Conservation (phyloP, 1,140 invertebrate species). For the Calosoma granatense region DNA sequence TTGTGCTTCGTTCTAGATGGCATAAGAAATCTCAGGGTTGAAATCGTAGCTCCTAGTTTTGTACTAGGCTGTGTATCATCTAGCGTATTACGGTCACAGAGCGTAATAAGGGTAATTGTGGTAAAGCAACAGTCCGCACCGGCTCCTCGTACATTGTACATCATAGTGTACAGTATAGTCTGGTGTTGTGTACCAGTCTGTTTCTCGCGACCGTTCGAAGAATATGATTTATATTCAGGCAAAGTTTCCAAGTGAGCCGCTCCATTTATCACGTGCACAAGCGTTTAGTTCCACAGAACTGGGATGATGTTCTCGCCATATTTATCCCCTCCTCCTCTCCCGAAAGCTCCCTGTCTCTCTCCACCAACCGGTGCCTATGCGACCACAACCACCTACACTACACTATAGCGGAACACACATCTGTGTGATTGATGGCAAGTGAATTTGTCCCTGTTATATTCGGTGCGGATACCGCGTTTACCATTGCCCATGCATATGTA, state of each 20-base stretch:
- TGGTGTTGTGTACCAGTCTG: no score
- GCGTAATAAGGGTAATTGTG: no score
- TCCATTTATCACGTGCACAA: constrained; percentile 1
- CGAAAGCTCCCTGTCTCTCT: no score
- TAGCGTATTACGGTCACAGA: no score
- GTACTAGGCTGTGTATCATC: no score
- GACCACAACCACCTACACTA: background rate
- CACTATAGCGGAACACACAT: background rate
- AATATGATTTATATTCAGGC: constrained; percentile 3
- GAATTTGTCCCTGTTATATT: constrained; percentile 6
- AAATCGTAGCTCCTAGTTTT: no score
- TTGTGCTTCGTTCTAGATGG: no score
- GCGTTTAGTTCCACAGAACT: background rate
- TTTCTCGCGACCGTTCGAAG: background rate
- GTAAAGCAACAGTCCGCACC: no score
- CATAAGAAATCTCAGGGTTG: no score
- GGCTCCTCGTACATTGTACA: no score
- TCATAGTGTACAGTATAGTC: no score
- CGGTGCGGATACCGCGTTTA: background rate
- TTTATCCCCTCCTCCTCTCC: background rate
- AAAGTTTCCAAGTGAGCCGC: constrained; percentile 1
- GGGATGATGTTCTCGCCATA: background rate
- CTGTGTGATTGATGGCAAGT: background rate
- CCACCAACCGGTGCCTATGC: background rate
- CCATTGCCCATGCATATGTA: background rate